Conservation (phyloP, 2,888 invertebrate genomes). For the Hedya salicella region DNA sequence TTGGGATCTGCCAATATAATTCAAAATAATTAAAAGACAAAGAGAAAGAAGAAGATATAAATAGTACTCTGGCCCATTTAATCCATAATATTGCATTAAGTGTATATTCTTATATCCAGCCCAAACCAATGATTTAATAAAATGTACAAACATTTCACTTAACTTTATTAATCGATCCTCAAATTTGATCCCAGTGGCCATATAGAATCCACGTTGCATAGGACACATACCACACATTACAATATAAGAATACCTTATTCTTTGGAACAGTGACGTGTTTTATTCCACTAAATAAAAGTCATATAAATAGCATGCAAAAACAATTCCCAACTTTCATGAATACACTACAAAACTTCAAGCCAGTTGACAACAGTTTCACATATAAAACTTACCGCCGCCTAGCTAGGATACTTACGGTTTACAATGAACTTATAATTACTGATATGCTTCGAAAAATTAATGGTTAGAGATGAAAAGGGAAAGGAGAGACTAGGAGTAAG, state of each 20-base stretch:
- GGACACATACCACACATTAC: conserved; percentile 3
- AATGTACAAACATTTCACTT: background rate
- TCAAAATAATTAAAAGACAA: too few species aligned
- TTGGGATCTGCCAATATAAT: background rate
- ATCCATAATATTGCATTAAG: too few species aligned
- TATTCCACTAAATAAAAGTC: background rate
- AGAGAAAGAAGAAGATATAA: too few species aligned
- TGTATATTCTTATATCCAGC: too few species aligned
- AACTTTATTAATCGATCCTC: background rate
- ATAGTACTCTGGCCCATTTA: too few species aligned
- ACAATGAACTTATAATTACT: conserved; percentile 4
- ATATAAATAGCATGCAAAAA: conserved; percentile 19
- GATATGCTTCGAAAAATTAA: background rate
- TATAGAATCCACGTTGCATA: background rate
- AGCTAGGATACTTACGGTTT: conserved; percentile 24
- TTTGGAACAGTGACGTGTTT: background rate
- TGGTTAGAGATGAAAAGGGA: background rate
- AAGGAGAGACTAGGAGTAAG: background rate
- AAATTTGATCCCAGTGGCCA: background rate
- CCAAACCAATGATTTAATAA: background rate
- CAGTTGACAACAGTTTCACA: conserved; percentile 20
- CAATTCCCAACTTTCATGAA: conserved; percentile 9
- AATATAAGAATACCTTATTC: background rate
- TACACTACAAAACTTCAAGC: conserved; percentile 18
- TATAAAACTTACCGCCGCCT: conserved; percentile 16